Evolutionary conservation across 2,888 invertebrate genomes (phyloP), one percentile per base, ranked within the genome.

Genomic region (Agonopterix heracliana): DNA sequence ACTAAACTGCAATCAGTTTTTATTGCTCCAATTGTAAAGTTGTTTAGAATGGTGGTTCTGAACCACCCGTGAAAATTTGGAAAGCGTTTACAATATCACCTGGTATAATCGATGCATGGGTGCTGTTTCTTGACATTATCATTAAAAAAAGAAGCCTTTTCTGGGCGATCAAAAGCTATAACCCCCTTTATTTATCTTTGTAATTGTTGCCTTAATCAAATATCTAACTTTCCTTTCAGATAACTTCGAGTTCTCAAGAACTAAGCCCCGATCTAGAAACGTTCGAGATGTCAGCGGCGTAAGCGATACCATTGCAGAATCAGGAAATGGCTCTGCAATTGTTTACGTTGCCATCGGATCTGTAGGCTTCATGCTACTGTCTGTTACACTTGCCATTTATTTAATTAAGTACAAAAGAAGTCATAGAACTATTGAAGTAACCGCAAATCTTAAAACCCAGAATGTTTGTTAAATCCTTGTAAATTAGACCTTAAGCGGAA

Each of bases 181-280:
- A 7, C 5, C 26, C 26, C 7, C 26, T 26, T 26, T 26, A 5
- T 26, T 26, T 26, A 26, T 5, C 26, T 26, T 5, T 3, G 26
- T 26, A 7, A 26, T 26, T 5, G 7, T 26, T 26, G 7, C 26
- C 26, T 26, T 5, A 26, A 26, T 26, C 5, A 26, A 26, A 26
- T 26, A 26, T 26, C 26, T 5, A 5, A 26, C 5, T 26, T 26
- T 26, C 26, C 26, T 82, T 78, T 44, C 78, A 89, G 89, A 81
- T 64, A 71, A 72, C 48, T 81, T 85, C 51, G 83, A 86, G 50
- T 85, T 74, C 44, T 63, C 76, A 9, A 69, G 78, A 51, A 83
- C 81, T 1, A 66, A 76, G 48, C 80, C 86, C 1, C 74, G 74
- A 44, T 68, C 77, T n/a, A 78, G 87, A 56, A 75, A 73, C 17